These are phyloP conservation scores for Pantala flavescens DNA, from an alignment of 1,140 invertebrate species.

Conservation along the genomic window DNA sequence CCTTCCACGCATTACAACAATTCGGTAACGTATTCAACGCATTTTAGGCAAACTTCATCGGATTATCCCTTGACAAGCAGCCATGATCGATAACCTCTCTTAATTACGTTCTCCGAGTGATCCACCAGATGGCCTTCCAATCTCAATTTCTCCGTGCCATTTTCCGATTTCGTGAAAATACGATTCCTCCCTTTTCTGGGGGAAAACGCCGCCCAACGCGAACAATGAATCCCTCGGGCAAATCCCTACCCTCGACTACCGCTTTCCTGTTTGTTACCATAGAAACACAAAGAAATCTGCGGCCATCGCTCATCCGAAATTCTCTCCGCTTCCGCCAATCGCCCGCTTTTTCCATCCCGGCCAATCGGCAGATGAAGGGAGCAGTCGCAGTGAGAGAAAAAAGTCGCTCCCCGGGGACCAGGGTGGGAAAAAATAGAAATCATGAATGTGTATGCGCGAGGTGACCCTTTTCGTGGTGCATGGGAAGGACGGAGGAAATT, in stretches of 20 bases:
- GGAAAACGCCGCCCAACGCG: not conserved
- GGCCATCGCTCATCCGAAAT: slow-evolving; percentile 2
- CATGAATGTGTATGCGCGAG: slow-evolving; percentile 4
- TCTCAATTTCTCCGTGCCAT: not conserved
- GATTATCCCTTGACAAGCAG: not conserved
- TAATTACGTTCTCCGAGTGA: not conserved
- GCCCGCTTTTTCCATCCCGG: not conserved
- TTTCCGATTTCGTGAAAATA: not conserved
- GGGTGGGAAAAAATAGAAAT: not conserved
- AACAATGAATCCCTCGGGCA: not conserved
- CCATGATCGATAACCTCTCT: not conserved
- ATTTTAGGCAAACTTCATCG: not conserved
- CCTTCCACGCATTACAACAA: not conserved
- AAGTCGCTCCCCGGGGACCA: too few species aligned
- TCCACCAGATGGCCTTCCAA: not conserved
- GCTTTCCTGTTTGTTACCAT: not conserved
- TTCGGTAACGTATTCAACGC: not conserved
- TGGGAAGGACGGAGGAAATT: not conserved
- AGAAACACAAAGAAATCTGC: slow-evolving; percentile 1
- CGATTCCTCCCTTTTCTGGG: not conserved
- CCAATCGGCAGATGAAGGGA: slow-evolving; percentile 3
- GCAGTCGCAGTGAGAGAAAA: too few species aligned
- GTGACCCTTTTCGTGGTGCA: not conserved
- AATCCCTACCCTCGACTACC: not conserved
- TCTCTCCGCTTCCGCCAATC: not conserved